A percentile compares a stretch with the other conserved stretches of the same genome.
Evolutionary conservation across 2,113 vertebrate genomes (phyloP).

Genomic region (Cyprinodon brontotheroides): DNA sequence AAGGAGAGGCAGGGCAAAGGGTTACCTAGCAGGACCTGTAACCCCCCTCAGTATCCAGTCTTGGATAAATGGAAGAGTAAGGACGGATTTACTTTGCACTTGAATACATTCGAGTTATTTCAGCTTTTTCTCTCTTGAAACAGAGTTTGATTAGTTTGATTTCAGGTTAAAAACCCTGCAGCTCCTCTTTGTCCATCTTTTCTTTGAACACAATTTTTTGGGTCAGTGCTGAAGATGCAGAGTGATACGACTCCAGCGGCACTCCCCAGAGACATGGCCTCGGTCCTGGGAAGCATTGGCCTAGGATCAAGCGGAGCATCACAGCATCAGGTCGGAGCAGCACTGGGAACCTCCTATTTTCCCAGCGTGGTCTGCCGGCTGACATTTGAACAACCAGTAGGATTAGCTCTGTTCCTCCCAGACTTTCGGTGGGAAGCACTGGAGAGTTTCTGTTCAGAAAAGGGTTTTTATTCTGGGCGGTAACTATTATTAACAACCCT

Average conservation of each 20-base stretch:
- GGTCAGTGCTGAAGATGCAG: conserved; percentile 49
- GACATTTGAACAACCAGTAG: conserved; percentile 58
- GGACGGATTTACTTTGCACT: too few relatives aligned
- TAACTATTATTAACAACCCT: conserved; percentile 71
- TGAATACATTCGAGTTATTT: too few relatives aligned
- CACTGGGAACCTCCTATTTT: conserved; percentile 64
- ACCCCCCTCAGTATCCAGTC: too few relatives aligned
- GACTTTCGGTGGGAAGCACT: conserved; percentile 74
- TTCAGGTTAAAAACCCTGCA: not conserved
- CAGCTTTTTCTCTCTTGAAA: not conserved
- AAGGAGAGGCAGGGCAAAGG: too few relatives aligned
- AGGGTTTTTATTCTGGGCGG: conserved; percentile 63
- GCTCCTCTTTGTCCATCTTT: not conserved
- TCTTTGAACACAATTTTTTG: conserved; percentile 22
- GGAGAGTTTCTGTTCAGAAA: conserved; percentile 60
- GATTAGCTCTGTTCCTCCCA: conserved; percentile 56
- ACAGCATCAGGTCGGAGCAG: conserved; percentile 39
- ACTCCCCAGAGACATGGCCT: conserved; percentile 66
- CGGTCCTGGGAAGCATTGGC: conserved; percentile 78
- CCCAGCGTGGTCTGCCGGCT: conserved; percentile 54
- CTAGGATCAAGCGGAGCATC: conserved; percentile 62
- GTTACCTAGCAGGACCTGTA: too few relatives aligned
- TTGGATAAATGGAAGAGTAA: too few relatives aligned
- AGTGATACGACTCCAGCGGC: conserved; percentile 33
- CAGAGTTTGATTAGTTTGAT: not conserved